phyloP scores from a whole-genome alignment of 2,797 vertebrate species.

The Halcyon badia region DNA sequence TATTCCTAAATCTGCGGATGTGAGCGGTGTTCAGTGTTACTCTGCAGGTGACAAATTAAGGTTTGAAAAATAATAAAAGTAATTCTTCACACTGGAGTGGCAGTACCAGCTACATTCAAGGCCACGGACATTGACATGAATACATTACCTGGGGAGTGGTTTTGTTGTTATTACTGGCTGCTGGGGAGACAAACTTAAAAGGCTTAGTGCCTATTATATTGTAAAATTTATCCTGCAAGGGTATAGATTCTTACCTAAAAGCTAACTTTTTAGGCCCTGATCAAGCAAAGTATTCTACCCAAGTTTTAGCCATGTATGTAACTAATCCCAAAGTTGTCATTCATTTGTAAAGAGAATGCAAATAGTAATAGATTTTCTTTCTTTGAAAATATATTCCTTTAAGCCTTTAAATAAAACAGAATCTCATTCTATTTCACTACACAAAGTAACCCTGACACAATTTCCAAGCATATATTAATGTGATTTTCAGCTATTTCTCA shows the following conservation, averaged over 20 bases:
- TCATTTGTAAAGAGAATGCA: neutral
- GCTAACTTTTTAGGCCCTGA: neutral
- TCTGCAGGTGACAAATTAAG: neutral
- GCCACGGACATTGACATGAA: neutral
- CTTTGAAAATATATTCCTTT: neutral
- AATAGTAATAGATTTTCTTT: neutral
- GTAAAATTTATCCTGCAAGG: neutral
- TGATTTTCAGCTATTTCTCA: neutral
- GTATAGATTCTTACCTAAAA: neutral
- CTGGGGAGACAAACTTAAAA: neutral
- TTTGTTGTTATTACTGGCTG: neutral
- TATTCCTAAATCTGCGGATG: neutral
- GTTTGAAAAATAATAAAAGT: neutral
- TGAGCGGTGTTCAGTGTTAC: neutral
- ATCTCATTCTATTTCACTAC: neutral
- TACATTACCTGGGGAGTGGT: neutral
- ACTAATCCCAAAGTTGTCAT: neutral
- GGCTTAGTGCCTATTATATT: neutral
- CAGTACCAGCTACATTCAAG: neutral
- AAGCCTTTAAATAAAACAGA: neutral
- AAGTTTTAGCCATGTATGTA: neutral
- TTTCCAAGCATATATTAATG: neutral
- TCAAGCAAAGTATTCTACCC: neutral
- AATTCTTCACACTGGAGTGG: neutral
- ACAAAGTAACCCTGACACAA: neutral